Evolutionary conservation across 2,113 vertebrate species (phyloP), one percentile per base, ranked within the genome.

Genomic region (Pipra filicauda): DNA sequence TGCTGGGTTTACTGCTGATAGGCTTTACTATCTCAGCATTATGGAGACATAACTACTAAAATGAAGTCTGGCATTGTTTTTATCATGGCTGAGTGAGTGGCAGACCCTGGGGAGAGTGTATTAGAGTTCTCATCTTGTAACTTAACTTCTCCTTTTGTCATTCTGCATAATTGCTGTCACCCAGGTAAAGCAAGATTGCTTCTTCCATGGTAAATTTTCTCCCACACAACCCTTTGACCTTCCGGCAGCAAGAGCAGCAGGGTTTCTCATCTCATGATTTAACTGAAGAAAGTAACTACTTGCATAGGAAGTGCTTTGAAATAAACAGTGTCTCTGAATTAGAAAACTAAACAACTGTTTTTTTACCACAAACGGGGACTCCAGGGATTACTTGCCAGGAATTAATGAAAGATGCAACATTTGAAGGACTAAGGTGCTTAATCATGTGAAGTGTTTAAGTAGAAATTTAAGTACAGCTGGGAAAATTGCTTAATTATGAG

Each of bases 111-210:
- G 93, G 98, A 97, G 98, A 97, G 75, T 94, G 71, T 93, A 97
- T 98, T 94, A 93, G 89, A 96, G 89, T 91, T 93, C 84, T 95
- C 88, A 82, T 96, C 97, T 96, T 97, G 97, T 97, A 97, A 97
- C 92, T 96, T 97, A 97, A 97, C 97, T 97, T 95, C 81, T 97
- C 39, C 87, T 96, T 97, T 97, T 98, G 97, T 98, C 30, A 51
- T 97, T 97, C 97, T 98, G 97, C 98, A 98, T 98, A 97, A 97
- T 94, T 98, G 97, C 97, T 97, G 95, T 98, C 97, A 98, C 98
- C 98, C 97, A 98, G 97, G 98, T 98, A 98, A 98, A 98, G 91
- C 79, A 91, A 93, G 94, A 88, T 97, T 95, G 85, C 94, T 97
- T 96, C 95, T 96, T 96, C 91, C 95, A 57, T 82, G 89, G 89